Base-by-base conservation (phyloP, 2,888 invertebrate species). In the Bhutanitis thaidina region DNA sequence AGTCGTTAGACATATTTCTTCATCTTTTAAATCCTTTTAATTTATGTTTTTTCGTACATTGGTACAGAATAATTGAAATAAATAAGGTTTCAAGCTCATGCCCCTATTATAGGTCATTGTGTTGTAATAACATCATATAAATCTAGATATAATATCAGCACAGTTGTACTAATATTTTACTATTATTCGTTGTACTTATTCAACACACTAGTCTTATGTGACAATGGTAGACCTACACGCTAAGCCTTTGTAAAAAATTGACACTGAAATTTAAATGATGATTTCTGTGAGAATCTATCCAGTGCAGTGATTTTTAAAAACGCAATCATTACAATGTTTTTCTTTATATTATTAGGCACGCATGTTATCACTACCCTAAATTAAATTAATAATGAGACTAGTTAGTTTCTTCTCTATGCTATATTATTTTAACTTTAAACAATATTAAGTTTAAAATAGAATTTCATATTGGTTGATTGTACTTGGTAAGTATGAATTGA, bases 361-460 rank as follows among this genome's bases (percentile, higher is more conserved):
- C 85, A 71, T 73, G 73, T 77, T 84, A 80, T 82, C 76, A 81
- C 80, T 85, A 81, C 69, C 69, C 78, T 85, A 83, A 77, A 77
- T 83, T 81, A 80, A 77, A 77, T 65, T 64, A 67, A 61, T 64
- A 62, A 82, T 87, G 86, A 89, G 88, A 89, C 88, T 89, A 88
- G 88, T 89, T 89, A 89, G 88, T 87, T 86, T 71, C 67, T 80
- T 81, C 69, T 70, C 75, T 87, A 85, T 62, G 51, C 78, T 85
- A 84, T 64, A 68, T 71, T 81, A 82, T 77, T 45, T 43, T 55
- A 53, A 43, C 8, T 41, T 48, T 41, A 34, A 34, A 47, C 14
- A 15, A 15, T 32, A 49, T 45, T 50, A 51, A 54, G 55, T 45
- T 55, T 54, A 52, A 60, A 53, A 52, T 57, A 62, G 68, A 70